Percentiles rank a stretch among this genome's conserved stretches.
Conservation (phyloP, 2,113 vertebrate genomes). For the Crotalus helleri region DNA sequence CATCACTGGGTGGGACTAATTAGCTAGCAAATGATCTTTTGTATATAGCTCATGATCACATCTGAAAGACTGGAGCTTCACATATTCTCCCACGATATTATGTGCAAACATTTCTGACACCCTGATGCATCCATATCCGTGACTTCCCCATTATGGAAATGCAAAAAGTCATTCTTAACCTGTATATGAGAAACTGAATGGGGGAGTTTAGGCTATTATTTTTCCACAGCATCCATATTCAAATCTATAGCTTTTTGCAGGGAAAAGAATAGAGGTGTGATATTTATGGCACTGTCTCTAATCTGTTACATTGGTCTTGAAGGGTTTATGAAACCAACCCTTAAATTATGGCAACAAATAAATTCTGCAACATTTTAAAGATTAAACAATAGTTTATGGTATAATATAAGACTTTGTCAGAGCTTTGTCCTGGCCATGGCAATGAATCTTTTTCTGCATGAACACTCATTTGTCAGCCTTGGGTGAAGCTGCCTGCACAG, state of each 20-base stretch:
- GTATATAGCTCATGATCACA: too few species aligned
- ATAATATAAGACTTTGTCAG: neutral
- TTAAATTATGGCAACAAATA: neutral
- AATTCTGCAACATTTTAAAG: neutral
- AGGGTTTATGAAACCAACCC: neutral
- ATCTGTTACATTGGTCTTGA: neutral
- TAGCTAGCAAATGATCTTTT: neutral
- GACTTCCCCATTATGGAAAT: neutral
- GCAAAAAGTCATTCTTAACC: neutral
- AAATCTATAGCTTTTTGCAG: neutral
- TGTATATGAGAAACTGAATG: neutral
- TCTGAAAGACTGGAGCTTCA: neutral
- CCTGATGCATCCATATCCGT: neutral
- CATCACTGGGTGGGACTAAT: neutral
- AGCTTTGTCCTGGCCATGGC: neutral
- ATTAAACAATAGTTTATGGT: neutral
- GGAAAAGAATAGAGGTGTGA: neutral
- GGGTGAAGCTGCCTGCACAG: neutral
- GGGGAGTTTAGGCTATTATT: neutral
- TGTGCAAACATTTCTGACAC: neutral
- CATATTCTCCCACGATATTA: neutral
- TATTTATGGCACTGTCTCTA: neutral
- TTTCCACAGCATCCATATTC: neutral
- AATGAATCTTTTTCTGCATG: neutral
- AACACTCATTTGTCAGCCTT: neutral